These are phyloP conservation scores for Dendrophyllia cribrosa DNA, from an alignment of 64 coral and sea anemone genomes.

Conservation along the genomic window DNA sequence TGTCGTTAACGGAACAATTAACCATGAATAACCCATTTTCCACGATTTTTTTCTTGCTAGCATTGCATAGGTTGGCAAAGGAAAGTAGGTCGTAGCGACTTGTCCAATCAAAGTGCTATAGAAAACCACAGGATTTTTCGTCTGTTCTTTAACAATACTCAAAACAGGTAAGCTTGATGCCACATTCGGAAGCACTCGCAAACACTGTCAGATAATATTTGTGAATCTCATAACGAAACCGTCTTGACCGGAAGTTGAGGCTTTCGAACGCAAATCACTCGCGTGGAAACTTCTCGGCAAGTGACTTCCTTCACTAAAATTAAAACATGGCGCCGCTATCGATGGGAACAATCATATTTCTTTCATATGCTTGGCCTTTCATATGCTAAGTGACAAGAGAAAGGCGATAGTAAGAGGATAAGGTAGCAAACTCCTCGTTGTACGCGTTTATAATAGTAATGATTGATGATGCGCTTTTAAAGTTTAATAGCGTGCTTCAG, in stretches of 20 bases:
- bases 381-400: not conserved
- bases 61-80: no score
- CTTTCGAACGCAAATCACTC: not conserved
- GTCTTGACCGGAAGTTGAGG: constrained; percentile 16
- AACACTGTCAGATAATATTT: no score
- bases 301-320: not conserved
- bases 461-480: not conserved
- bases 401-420: not conserved
- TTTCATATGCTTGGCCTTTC: not conserved
- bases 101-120: no score
- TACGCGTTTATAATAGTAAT: not conserved
- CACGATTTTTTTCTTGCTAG: no score
- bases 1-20: no score
- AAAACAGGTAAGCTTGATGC: no score
- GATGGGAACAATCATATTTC: not conserved
- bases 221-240: no score
- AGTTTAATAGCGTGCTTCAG: not conserved
- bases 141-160: no score
- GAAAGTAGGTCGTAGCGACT: no score
- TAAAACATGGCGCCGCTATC: not conserved
- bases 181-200: no score
- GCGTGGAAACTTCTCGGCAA: not conserved
- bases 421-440: not conserved
- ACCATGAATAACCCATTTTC: no score
- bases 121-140: no score